Evolutionary conservation across 2,797 vertebrate species (phyloP).

Genomic region (Pampus argenteus): DNA sequence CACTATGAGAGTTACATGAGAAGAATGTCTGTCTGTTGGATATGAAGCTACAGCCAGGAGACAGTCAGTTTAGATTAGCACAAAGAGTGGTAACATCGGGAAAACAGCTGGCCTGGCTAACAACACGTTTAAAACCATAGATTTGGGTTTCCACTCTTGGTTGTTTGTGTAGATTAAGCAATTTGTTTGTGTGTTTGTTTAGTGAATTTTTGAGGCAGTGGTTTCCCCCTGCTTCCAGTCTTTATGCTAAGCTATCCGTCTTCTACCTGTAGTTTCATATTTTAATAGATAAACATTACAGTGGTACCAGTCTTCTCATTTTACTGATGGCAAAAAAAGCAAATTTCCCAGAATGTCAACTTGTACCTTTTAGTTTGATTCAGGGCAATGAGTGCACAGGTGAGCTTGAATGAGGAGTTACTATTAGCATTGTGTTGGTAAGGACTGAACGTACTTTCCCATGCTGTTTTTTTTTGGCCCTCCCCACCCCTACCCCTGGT

Average conservation of each 20-base stretch:
- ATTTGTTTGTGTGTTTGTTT: not conserved
- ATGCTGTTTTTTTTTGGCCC: slow-evolving; percentile 57
- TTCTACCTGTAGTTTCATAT: not conserved
- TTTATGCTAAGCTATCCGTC: not conserved
- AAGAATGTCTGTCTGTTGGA: not conserved
- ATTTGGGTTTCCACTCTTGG: not conserved
- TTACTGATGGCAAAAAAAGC: not conserved
- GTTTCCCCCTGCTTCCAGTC: not conserved
- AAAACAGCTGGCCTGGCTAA: too few species aligned
- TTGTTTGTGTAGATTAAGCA: not conserved
- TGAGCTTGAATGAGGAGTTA: slow-evolving; percentile 18
- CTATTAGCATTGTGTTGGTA: slow-evolving; percentile 39
- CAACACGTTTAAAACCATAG: too few species aligned
- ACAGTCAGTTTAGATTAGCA: not conserved
- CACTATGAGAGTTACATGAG: not conserved
- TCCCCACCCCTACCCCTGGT: slow-evolving; percentile 47
- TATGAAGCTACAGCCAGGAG: not conserved
- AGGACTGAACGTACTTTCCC: slow-evolving; percentile 58
- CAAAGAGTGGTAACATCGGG: not conserved
- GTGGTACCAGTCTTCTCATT: not conserved
- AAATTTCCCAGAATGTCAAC: slow-evolving; percentile 6
- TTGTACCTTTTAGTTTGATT: slow-evolving; percentile 4
- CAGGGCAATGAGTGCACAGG: slow-evolving; percentile 2
- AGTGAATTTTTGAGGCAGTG: not conserved
- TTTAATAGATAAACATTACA: slow-evolving; percentile 6